A percentile compares a stretch with the other conserved stretches of the same genome.
Evolutionary conservation across 2,888 invertebrate genomes (phyloP).

Genomic region (Tetragonisca angustula): DNA sequence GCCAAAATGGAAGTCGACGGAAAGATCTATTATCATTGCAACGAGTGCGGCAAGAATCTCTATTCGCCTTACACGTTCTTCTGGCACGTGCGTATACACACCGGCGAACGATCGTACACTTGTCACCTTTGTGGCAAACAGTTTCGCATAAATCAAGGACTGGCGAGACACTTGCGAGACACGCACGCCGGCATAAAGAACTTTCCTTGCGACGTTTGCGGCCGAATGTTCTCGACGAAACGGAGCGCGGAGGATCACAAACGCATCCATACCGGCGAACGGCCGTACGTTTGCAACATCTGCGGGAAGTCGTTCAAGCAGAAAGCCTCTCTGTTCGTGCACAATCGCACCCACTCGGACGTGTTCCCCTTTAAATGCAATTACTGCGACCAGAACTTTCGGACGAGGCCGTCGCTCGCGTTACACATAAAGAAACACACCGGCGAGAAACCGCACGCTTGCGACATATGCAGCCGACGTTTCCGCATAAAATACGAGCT

Average conservation of each 20-base stretch:
- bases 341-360: constrained; percentile 86
- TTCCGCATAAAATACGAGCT: constrained; percentile 87
- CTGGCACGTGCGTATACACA: constrained; percentile 88
- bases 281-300: constrained; percentile 83
- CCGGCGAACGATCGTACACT: constrained; percentile 88
- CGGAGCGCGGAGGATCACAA: constrained; percentile 86
- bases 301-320: constrained; percentile 89
- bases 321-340: constrained; percentile 88
- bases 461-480: constrained; percentile 86
- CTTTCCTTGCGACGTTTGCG: constrained; percentile 86
- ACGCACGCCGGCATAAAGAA: constrained; percentile 87
- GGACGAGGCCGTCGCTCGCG: constrained; percentile 86
- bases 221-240: constrained; percentile 86
- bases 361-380: constrained; percentile 86
- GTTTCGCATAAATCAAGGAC: constrained; percentile 88
- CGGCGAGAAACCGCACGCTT: constrained; percentile 87
- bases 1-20: constrained; percentile 84
- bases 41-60: constrained; percentile 86
- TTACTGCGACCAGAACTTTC: constrained; percentile 87
- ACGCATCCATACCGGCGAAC: constrained; percentile 78
- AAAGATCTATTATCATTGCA: constrained; percentile 86
- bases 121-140: constrained; percentile 89
- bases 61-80: constrained; percentile 87
- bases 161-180: constrained; percentile 87
- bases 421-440: constrained; percentile 87